Conservation (phyloP, 2,888 invertebrate species). For the Microplitis manilae region DNA sequence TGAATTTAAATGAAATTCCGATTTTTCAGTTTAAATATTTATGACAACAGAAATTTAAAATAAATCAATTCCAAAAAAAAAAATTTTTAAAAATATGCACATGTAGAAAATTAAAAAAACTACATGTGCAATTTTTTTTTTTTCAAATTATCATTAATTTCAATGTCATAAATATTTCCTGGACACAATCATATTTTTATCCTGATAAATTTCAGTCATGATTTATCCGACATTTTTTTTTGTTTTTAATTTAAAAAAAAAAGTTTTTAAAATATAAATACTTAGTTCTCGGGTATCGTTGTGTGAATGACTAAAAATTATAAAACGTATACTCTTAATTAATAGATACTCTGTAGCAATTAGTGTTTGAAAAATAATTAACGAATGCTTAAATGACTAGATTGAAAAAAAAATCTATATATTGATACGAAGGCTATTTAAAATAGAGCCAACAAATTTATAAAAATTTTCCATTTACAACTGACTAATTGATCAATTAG, state of each 20-base stretch:
- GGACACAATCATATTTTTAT: background rate
- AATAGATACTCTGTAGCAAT: background rate
- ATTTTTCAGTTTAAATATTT: no score
- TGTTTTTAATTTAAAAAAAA: background rate
- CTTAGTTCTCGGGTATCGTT: conserved; percentile 14
- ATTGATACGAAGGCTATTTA: background rate
- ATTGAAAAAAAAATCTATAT: background rate
- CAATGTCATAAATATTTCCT: background rate
- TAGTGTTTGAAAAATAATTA: background rate
- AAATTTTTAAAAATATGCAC: no score
- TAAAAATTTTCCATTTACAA: background rate
- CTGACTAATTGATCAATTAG: background rate
- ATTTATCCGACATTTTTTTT: background rate
- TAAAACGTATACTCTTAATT: background rate
- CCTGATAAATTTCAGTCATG: background rate
- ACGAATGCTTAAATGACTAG: background rate
- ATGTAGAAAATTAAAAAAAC: no score
- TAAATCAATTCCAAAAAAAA: no score
- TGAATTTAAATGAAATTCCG: no score
- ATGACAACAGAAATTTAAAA: no score
- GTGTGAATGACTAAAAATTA: conserved; percentile 10
- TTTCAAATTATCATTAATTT: no score
- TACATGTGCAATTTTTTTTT: no score
- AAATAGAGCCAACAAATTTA: background rate
- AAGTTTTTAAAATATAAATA: background rate